Conservation (phyloP, 2,113 vertebrate species). For the Chlorodrepanis virens region DNA sequence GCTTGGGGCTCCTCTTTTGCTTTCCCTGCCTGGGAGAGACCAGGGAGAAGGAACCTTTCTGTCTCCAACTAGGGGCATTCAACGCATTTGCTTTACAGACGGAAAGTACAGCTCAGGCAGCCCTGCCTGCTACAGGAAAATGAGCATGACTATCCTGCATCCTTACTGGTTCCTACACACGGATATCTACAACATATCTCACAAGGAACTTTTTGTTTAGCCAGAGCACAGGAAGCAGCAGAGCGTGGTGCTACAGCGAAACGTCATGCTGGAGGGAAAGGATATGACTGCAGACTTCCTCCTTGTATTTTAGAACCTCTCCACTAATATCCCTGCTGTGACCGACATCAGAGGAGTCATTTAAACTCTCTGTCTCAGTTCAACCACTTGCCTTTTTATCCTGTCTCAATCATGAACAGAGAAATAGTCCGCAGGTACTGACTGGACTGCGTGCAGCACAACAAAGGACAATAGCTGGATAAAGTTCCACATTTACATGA, state of each 20-base stretch:
- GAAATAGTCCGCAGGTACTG: not conserved
- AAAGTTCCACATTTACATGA: not conserved
- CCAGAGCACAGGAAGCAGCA: not conserved
- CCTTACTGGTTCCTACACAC: not conserved
- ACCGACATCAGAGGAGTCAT: not conserved
- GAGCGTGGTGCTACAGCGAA: not conserved
- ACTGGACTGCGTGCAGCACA: not conserved
- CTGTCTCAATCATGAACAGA: not conserved
- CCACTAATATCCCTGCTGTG: not conserved
- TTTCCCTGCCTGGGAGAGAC: not conserved
- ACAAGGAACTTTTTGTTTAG: not conserved
- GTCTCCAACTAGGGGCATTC: not conserved
- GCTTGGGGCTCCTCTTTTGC: not conserved
- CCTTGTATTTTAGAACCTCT: not conserved
- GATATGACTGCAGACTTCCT: not conserved
- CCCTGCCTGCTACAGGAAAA: not conserved
- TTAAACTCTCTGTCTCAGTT: not conserved
- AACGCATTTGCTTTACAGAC: not conserved
- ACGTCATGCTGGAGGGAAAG: not conserved
- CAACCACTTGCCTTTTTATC: not conserved
- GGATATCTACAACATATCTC: not conserved
- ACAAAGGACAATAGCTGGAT: not conserved
- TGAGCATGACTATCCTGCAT: not conserved
- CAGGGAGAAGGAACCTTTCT: not conserved
- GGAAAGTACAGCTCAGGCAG: not conserved